Percentiles rank a stretch among this genome's conserved stretches.
These are phyloP conservation scores for Drosophila conformis DNA, from an alignment of 2,888 invertebrate species.

Conservation along the genomic window DNA sequence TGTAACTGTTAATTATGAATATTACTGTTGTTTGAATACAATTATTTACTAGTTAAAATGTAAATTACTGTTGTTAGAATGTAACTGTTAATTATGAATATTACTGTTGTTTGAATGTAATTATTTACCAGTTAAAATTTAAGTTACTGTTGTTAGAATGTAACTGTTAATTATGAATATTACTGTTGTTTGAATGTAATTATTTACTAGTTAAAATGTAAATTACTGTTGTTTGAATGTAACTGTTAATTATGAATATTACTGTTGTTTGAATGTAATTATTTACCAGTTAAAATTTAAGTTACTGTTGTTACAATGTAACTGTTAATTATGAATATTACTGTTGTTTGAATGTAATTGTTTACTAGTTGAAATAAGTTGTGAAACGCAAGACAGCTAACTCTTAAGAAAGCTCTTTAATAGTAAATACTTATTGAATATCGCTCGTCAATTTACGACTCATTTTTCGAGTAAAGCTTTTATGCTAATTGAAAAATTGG, in stretches of 20 bases:
- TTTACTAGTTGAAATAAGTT: not conserved
- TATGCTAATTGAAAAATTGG: conserved; percentile 1
- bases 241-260: not conserved
- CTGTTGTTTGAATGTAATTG: not conserved
- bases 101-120: not conserved
- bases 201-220: not conserved
- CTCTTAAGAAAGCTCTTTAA: not conserved
- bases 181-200: not conserved
- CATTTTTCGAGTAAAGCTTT: not conserved
- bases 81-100: too few species aligned
- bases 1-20: not conserved
- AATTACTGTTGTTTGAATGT: not conserved
- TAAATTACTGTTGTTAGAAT: too few species aligned
- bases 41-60: not conserved
- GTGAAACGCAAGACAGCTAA: not conserved
- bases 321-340: too few species aligned
- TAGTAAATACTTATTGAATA: not conserved
- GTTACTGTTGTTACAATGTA: too few species aligned
- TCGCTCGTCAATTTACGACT: not conserved
- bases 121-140: not conserved
- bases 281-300: not conserved
- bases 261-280: not conserved
- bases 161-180: not conserved
- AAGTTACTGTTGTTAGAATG: too few species aligned
- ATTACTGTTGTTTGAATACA: not conserved